Percentiles rank a stretch among this genome's conserved stretches.
These are phyloP conservation scores for Drosophila ustulata DNA, from an alignment of 2,888 invertebrate genomes.

Conservation along the genomic window DNA sequence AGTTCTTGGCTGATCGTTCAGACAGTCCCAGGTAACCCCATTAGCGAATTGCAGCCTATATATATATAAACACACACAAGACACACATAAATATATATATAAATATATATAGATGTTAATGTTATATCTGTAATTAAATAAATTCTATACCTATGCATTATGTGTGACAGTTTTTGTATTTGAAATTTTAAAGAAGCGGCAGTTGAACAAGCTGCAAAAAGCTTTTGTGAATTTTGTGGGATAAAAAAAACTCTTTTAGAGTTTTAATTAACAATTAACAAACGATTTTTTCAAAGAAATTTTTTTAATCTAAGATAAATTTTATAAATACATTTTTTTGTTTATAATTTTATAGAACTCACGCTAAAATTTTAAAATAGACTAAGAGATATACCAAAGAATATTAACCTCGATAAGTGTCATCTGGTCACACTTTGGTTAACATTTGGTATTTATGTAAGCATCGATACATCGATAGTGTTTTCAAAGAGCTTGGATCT, in stretches of 20 bases:
- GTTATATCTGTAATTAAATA: slow-evolving; percentile 77
- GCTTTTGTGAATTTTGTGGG: neutral
- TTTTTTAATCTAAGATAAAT: no score
- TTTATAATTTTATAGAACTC: no score
- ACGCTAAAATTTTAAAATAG: no score
- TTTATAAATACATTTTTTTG: no score
- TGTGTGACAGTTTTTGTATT: slow-evolving; percentile 28
- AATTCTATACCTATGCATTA: slow-evolving; percentile 76
- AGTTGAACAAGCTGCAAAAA: neutral
- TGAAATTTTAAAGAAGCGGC: neutral
- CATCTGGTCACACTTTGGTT: no score
- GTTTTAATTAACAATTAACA: no score
- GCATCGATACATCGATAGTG: neutral
- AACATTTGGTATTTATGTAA: no score
- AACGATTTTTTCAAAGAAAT: no score
- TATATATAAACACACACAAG: slow-evolving; percentile 34
- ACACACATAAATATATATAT: slow-evolving; percentile 38
- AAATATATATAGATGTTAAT: slow-evolving; percentile 77
- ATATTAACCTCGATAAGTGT: no score
- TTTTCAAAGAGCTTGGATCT: neutral
- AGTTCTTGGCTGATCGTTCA: slow-evolving; percentile 50
- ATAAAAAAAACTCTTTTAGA: neutral
- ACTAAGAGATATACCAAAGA: no score
- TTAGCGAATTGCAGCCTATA: slow-evolving; percentile 73
- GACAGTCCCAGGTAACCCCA: slow-evolving; percentile 50